A percentile compares a stretch with the other conserved stretches of the same genome.
These are phyloP conservation scores for Calyptomena viridis DNA, from an alignment of 2,113 vertebrate species.

Conservation along the genomic window DNA sequence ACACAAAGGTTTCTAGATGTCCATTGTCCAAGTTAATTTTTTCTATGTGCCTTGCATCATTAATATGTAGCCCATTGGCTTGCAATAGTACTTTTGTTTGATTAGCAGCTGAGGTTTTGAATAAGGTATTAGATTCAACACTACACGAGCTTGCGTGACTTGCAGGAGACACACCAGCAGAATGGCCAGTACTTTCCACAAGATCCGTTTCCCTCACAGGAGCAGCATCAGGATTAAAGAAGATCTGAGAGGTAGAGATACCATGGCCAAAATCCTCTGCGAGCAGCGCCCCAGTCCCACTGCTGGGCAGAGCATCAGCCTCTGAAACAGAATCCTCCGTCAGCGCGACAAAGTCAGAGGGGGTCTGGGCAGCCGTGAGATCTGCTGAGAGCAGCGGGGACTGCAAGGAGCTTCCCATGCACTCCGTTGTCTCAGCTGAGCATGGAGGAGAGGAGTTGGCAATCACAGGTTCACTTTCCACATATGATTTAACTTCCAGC, in stretches of 20 bases:
- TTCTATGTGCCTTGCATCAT: not conserved
- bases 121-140: slow-evolving; percentile 5
- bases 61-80: slow-evolving; percentile 25
- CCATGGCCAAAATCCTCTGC: slow-evolving; percentile 69
- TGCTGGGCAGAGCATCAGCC: slow-evolving; percentile 79
- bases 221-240: slow-evolving; percentile 68
- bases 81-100: slow-evolving; percentile 51
- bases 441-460: slow-evolving; percentile 74
- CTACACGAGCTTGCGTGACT: slow-evolving; percentile 3
- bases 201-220: not conserved
- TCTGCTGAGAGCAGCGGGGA: slow-evolving; percentile 91
- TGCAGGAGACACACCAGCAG: slow-evolving; percentile 41
- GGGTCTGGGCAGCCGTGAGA: slow-evolving; percentile 89
- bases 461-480: slow-evolving; percentile 67
- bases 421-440: slow-evolving; percentile 82
- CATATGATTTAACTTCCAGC: slow-evolving; percentile 61
- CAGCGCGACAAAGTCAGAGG: slow-evolving; percentile 88
- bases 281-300: slow-evolving; percentile 69
- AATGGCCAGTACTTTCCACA: not conserved
- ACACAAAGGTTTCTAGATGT: not conserved
- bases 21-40: not conserved
- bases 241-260: slow-evolving; percentile 80
- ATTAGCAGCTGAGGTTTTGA: slow-evolving; percentile 58
- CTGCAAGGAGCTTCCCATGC: slow-evolving; percentile 84
- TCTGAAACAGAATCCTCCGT: slow-evolving; percentile 94